Percentiles rank a stretch among this genome's conserved stretches.
These are phyloP conservation scores for Malacoraja senta DNA, from an alignment of 2,797 vertebrate species.

Conservation along the genomic window DNA sequence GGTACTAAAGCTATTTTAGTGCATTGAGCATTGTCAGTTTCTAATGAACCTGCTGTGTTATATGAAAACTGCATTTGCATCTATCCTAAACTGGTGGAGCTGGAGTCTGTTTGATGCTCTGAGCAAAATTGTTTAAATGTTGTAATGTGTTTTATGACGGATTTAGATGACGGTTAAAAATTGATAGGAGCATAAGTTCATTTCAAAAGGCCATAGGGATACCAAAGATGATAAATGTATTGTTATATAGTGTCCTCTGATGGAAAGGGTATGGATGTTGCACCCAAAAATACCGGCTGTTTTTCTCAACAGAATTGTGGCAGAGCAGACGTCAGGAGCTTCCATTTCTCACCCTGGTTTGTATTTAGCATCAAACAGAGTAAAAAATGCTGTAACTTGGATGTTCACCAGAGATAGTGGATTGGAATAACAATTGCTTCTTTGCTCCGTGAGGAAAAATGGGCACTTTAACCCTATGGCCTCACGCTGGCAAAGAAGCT, in stretches of 20 bases:
- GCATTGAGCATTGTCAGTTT: background rate
- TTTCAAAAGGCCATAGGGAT: background rate
- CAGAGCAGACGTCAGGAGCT: background rate
- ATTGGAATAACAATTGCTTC: background rate
- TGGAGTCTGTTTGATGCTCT: background rate
- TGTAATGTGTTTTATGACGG: background rate
- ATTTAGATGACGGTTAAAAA: background rate
- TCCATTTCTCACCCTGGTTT: background rate
- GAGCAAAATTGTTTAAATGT: background rate
- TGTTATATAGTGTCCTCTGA: no score
- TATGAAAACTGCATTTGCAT: background rate
- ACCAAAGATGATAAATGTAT: background rate
- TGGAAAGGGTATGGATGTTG: background rate
- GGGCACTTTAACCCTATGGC: background rate
- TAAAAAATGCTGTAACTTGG: background rate
- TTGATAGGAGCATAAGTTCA: background rate
- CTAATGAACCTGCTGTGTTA: background rate
- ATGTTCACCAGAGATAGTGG: background rate
- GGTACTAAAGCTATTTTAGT: background rate
- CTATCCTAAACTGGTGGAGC: background rate
- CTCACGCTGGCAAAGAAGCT: background rate
- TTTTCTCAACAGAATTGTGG: background rate
- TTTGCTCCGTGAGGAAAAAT: background rate
- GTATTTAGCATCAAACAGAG: background rate
- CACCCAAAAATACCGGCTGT: background rate